Evolutionary conservation across 2,888 invertebrate genomes (phyloP), one percentile per base, ranked within the genome.

Genomic region (Gari tellinella): DNA sequence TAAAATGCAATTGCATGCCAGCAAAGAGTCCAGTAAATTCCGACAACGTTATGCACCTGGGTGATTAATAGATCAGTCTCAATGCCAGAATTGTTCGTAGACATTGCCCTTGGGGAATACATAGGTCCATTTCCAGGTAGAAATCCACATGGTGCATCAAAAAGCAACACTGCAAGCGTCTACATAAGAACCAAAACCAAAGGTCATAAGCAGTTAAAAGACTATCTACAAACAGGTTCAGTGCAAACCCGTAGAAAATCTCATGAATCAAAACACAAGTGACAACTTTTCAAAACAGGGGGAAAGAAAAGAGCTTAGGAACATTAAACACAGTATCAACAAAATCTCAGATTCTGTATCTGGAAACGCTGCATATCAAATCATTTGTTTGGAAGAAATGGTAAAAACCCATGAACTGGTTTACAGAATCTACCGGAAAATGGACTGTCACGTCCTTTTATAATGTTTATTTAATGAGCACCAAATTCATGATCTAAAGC

Each of bases 331-430:
- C 56, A 14, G 38, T 8, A 23, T 31, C 10, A 45, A 14, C 19
- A 69, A 69, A 43, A n/a, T 5, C 7, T 31, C 4, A 7, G 21
- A 21, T 8, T 15, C 38, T 38, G 45, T 21, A 2, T 19, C 43
- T 12, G 31, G 5, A 7, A 72, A 76, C 21, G 37, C 40, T 3
- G 76, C 76, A 4, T 67, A 76, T 37, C 65, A 68, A n/a, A 31
- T 76, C 10, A 61, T 72, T 12, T 21, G 37, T 7, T 64, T 76
- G 7, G 76, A 76, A 45, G 76, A 76, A 57, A 72, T 76, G 67
- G 25, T 48, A 8, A 72, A 76, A 43, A 45, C 57, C 15, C 23
- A 61, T 23, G 46, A 64, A 0, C 72, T 55, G 45, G 64, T 76
- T 1, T 57, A 76, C 17, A 76, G 55, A 31, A 72, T 72, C 0